Percentiles rank a stretch among this genome's conserved stretches.
These are phyloP conservation scores for Fabriciana adippe DNA, from an alignment of 2,888 invertebrate species.

Conservation along the genomic window DNA sequence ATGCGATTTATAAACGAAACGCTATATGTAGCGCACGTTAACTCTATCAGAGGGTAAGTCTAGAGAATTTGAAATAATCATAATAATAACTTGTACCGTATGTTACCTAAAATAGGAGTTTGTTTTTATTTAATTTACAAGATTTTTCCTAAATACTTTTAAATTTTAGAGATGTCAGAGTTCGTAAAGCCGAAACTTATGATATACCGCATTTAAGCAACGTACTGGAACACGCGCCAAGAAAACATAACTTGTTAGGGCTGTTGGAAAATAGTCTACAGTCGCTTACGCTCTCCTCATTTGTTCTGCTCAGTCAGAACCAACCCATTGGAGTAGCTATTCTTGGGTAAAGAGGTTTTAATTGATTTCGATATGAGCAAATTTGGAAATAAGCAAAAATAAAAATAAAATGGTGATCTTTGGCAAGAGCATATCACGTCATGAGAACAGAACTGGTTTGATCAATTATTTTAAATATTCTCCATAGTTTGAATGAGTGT, in stretches of 20 bases:
- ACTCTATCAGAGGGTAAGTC: conserved; percentile 71
- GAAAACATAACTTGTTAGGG: conserved; percentile 49
- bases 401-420: too few relatives aligned
- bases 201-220: conserved; percentile 51
- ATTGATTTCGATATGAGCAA: background rate
- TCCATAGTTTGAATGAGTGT: too few relatives aligned
- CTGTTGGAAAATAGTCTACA: conserved; percentile 55
- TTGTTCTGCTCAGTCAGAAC: conserved; percentile 63
- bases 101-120: too few relatives aligned
- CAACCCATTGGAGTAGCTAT: conserved; percentile 74
- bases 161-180: conserved; percentile 52
- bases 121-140: too few relatives aligned
- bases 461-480: too few relatives aligned
- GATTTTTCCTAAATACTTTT: too few relatives aligned
- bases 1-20: conserved; percentile 63
- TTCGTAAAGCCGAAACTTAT: conserved; percentile 60
- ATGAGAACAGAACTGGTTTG: too few relatives aligned
- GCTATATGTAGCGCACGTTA: conserved; percentile 69
- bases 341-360: conserved; percentile 61
- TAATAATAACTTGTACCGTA: background rate
- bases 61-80: background rate
- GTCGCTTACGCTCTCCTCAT: conserved; percentile 52
- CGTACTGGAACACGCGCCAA: conserved; percentile 59
- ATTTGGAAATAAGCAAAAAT: too few relatives aligned
- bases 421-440: too few relatives aligned